Base-by-base conservation (phyloP, 2,888 invertebrate genomes). In the Mimas tiliae region DNA sequence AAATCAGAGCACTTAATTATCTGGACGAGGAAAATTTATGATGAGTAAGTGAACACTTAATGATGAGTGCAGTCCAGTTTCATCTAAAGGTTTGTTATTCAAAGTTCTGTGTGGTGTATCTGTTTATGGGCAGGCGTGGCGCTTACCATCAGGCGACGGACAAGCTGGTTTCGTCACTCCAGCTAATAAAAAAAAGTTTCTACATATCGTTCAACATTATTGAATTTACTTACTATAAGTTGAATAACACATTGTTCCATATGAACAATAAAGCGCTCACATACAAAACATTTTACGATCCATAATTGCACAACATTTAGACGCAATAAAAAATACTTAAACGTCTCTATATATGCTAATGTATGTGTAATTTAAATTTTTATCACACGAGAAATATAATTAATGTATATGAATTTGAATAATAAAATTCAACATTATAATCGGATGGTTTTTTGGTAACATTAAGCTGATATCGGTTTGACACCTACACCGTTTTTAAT, bases 321-420 rank as follows among this genome's bases (percentile, higher is more conserved):
- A 58, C 6, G 53, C 50, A 42, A 65, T 71, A 70, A 76, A 71
- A 67, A 68, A 66, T 66, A 65, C 64, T 63, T 65, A 73, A 74
- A 68, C 66, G 69, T 64, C 65, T 42, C 68, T 73, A 70, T 69
- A 68, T 65, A 76, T 76, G 71, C 64, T 69, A 78, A 78, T 76
- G 55, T 67, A 55, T 67, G 66, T 65, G 70, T 73, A 69, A 42
- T 69, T 71, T 67, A 65, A 65, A 67, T 45, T 65, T 70, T 66
- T 68, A 68, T 62, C 65, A 69, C 67, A 63, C 42, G 33, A 47
- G 45, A 48, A 34, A 19, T n/a, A 38, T 51, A 51, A 64, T 51
- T 64, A 64, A 64, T 64, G 21, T 8, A 51, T 51, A 38, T 42
- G 14, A 55, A 65, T 58, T 48, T 19, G 47, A n/a, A 47, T 65